phyloP scores from a whole-genome alignment of 2,797 vertebrate species.

The Psittacula derbiana region DNA sequence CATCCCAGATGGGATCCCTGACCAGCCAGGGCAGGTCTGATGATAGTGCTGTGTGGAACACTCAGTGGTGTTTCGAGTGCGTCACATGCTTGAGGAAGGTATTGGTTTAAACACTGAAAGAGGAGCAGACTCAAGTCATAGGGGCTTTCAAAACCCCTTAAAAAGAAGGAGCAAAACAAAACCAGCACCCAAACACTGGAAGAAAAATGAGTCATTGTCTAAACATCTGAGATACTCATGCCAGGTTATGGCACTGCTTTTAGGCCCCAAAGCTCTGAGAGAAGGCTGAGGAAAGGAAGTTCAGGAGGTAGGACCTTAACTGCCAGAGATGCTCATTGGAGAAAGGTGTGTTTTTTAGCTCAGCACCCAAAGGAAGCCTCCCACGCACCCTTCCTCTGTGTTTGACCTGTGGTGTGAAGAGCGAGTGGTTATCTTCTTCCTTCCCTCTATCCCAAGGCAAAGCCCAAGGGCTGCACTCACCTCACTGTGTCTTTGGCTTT shows the following conservation, averaged over 20 bases:
- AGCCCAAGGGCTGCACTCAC: background rate
- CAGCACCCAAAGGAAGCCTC: background rate
- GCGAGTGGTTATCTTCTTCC: fast-evolving
- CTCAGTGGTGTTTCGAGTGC: background rate
- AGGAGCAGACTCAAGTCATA: background rate
- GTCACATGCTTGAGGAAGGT: background rate
- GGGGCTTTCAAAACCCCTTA: background rate
- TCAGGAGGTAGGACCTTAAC: background rate
- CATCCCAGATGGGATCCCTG: background rate
- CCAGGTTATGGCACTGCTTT: background rate
- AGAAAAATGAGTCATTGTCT: background rate
- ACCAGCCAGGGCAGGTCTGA: background rate
- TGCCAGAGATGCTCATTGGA: background rate
- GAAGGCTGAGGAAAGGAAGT: background rate
- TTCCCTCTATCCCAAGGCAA: background rate
- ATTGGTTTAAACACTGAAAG: background rate
- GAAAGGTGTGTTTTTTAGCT: background rate
- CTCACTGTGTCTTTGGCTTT: background rate
- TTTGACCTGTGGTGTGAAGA: background rate
- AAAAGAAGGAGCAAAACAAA: background rate
- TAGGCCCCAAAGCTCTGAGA: background rate
- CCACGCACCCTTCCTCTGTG: background rate
- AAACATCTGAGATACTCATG: background rate
- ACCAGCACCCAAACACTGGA: background rate
- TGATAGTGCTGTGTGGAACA: background rate